Evolutionary conservation across 1,140 invertebrate species (phyloP), one percentile per base, ranked within the genome.

Genomic region (Drosophila persimilis): DNA sequence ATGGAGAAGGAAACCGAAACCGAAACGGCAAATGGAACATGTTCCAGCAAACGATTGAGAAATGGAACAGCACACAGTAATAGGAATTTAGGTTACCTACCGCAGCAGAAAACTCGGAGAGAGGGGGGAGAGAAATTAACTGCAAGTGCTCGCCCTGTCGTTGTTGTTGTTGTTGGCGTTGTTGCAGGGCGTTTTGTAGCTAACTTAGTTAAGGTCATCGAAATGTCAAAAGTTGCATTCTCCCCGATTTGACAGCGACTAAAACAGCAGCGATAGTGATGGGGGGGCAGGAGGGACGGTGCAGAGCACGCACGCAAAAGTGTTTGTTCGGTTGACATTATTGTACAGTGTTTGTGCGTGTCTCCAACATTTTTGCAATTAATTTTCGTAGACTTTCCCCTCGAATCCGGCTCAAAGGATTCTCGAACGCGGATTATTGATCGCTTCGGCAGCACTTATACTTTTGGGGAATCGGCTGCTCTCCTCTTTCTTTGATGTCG

Each of bases 141-240:
- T 84, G 59, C 55, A 63, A 76, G 70, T 64, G 52, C 31, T 11
- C 35, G 35, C 35, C 35, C 3, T 39, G 35, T 3, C 24, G 24
- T 39, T 11, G 31, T 47, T 50, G 55, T 51, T 50, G 55, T 51
- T 51, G 50, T 20, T 57, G 46, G 46, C 70, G 57, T 80, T 64
- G 64, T 80, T 64, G 64, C 53, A 75, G 70, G 39, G 50, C 71
- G 62, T 54, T 66, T 75, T 74, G 71, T 65, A 43, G 47, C 41
- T 62, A 78, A 66, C 71, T 83, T 88, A 88, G 85, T 80, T 88
- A 90, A 90, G 89, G 89, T 90, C 89, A 90, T 90, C 84, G 85
- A 90, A 90, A 90, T 90, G 89, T 90, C 89, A 90, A 89, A 90
- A 89, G 89, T 90, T 90, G 85, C 89, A 90, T 84, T 90, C 72